These are phyloP conservation scores for Alces alces DNA, from an alignment of 2,113 vertebrate genomes.

Conservation along the genomic window DNA sequence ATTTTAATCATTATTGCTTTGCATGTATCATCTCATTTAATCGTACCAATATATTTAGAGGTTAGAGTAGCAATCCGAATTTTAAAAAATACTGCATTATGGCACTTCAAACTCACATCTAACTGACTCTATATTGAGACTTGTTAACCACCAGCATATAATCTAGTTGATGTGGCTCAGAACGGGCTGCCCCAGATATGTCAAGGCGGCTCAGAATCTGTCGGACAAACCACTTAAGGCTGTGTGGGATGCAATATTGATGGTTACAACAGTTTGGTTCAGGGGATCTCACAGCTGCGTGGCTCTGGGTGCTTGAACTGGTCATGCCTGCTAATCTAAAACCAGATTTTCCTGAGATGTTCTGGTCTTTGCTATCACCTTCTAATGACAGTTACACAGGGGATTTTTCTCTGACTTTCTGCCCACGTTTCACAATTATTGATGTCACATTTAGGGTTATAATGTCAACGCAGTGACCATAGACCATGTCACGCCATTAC, in stretches of 20 bases:
- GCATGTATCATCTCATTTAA: neutral
- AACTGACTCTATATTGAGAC: neutral
- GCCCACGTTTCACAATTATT: slow-evolving; percentile 27
- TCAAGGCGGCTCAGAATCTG: neutral
- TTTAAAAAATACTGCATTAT: neutral
- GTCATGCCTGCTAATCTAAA: neutral
- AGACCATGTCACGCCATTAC: slow-evolving; percentile 94
- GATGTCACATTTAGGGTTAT: slow-evolving; percentile 86
- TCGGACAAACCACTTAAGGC: neutral
- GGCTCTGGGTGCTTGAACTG: neutral
- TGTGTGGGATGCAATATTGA: neutral
- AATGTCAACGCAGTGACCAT: slow-evolving; percentile 93
- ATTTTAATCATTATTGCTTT: neutral
- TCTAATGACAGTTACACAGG: neutral
- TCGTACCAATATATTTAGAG: neutral
- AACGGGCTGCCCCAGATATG: neutral
- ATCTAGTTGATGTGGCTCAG: neutral
- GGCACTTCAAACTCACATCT: neutral
- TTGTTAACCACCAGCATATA: neutral
- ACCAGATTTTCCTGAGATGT: neutral
- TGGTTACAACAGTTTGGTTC: accelerated
- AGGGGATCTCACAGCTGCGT: neutral
- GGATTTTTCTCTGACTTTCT: neutral
- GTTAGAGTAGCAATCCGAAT: neutral
- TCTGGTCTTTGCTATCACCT: neutral